Evolutionary conservation across 2,797 vertebrate species (phyloP).

Genomic region (Schizothorax lantsangensis): DNA sequence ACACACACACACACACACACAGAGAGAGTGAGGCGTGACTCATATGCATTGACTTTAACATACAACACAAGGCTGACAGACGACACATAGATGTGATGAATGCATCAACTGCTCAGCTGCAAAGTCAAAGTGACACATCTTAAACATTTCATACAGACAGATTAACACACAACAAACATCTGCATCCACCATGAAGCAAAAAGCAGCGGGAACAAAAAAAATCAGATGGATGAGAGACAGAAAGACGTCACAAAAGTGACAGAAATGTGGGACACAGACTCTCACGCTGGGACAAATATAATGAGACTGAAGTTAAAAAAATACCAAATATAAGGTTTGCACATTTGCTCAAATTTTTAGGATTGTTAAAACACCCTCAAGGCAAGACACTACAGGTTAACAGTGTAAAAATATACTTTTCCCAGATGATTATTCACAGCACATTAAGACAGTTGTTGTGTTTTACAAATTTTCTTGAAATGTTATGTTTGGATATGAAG

Average conservation of each 20-base stretch:
- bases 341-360: neutral
- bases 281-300: neutral
- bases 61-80: neutral
- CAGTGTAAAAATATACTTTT: neutral
- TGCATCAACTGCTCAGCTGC: neutral
- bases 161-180: neutral
- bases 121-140: slow-evolving; percentile 4
- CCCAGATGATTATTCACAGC: neutral
- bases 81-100: neutral
- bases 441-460: neutral
- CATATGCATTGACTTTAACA: slow-evolving; percentile 38
- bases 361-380: no score
- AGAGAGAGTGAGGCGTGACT: neutral
- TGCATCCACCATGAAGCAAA: slow-evolving; percentile 2
- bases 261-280: neutral
- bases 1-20: neutral
- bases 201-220: neutral
- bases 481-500: neutral
- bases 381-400: neutral
- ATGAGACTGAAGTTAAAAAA: neutral
- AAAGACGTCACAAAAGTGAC: neutral
- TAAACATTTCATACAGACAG: neutral
- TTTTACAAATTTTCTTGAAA: neutral
- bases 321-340: neutral
- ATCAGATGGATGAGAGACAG: neutral